Base-by-base conservation (phyloP, 2,113 vertebrate species). In the Engraulis encrasicolus region DNA sequence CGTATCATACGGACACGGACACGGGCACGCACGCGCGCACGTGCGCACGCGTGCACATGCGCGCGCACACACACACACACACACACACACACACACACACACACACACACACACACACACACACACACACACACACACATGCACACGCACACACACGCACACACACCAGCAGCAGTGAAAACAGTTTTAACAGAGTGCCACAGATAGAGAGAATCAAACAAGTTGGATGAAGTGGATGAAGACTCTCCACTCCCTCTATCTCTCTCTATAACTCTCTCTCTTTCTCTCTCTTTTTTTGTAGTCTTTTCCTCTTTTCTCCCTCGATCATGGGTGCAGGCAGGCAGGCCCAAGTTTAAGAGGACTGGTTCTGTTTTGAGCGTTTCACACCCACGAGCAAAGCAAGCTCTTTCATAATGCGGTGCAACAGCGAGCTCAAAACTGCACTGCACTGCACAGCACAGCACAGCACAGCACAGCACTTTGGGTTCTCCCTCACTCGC, bases 161-260 rank as follows among this genome's bases (percentile, higher is more conserved):
- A n/a, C n/a, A n/a, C n/a, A n/a, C n/a, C 6, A 50, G 45, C 61
- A 71, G 9, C 31, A 27, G 9, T 34, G 31, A 34, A 71, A 14
- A 71, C 61, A 66, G n/a, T 66, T 23, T 45, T 45, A 45, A n/a
- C 23, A 27, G 11, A 27, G 15, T 71, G 23, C n/a, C 61, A 34
- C 11, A 71, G 61, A 31, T 3, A 71, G 61, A 31, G 34, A 27
- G 23, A 27, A 66, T 9, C 7, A 66, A 31, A 23, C n/a, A n/a
- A n/a, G n/a, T n/a, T n/a, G n/a, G n/a, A n/a, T n/a, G n/a, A n/a
- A 66, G 23, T 66, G 58, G 61, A 34, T 71, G 61, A 71, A 71
- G 61, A 71, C 27, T n/a, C 27, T 71, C 9, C 23, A 71, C 23
- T 31, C 61, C 14, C 61, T 12, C 23, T 71, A 23, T 71, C 61